phyloP scores from a whole-genome alignment of 2,888 invertebrate species.

The Operophtera brumata region DNA sequence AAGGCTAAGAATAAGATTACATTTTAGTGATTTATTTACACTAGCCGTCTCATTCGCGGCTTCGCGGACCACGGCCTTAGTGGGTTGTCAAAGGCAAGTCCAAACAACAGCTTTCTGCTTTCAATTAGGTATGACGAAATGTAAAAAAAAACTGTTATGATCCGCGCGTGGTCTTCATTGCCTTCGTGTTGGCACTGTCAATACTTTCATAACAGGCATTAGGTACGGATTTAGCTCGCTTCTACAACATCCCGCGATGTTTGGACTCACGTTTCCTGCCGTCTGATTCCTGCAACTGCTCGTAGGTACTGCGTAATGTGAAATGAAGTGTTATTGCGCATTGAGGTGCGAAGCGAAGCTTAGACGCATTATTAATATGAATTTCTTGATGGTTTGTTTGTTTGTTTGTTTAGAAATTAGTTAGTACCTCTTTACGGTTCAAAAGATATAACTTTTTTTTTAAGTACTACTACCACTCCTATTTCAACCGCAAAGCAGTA shows the following conservation, averaged over 20 bases:
- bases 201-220: slow-evolving; percentile 1
- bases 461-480: no score
- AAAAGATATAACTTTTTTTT: no score
- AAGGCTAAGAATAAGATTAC: no score
- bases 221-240: slow-evolving; percentile 11
- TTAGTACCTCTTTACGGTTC: neutral
- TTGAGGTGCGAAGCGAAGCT: neutral
- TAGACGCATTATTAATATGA: neutral
- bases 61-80: no score
- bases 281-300: slow-evolving; percentile 12
- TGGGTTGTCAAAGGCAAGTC: no score
- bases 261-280: slow-evolving; percentile 42
- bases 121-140: no score
- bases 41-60: no score
- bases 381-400: neutral
- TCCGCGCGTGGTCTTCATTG: no score
- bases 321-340: slow-evolving; percentile 6
- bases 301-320: slow-evolving; percentile 8
- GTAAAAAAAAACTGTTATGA: no score
- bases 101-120: no score
- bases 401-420: neutral
- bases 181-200: neutral
- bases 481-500: no score
- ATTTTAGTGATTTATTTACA: no score
- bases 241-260: slow-evolving; percentile 39